Percentiles rank a stretch among this genome's conserved stretches.
Conservation (phyloP, 2,113 vertebrate genomes). For the Rhipidura dahli region DNA sequence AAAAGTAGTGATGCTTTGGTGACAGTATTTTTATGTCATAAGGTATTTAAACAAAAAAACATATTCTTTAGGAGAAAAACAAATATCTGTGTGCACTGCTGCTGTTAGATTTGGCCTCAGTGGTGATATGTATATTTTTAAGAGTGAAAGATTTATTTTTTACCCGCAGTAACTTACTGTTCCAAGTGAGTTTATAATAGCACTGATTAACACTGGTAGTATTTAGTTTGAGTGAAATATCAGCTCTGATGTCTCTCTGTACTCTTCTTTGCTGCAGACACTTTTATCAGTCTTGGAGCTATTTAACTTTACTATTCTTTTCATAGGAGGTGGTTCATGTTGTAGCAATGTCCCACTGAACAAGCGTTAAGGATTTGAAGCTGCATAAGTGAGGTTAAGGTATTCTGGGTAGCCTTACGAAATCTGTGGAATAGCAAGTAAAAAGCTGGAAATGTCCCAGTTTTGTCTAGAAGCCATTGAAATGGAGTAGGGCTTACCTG, state of each 20-base stretch:
- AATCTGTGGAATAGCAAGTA: background rate
- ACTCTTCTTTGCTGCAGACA: background rate
- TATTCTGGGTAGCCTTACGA: background rate
- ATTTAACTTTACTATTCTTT: background rate
- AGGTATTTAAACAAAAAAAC: background rate
- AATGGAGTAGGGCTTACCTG: background rate
- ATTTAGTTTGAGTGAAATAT: constrained; percentile 35
- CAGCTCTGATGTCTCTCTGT: background rate
- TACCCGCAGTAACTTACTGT: background rate
- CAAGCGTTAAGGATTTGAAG: background rate
- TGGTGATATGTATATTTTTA: background rate
- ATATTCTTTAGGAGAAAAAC: background rate
- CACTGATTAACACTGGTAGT: constrained; percentile 17
- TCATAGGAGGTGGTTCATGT: background rate
- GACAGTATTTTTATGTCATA: background rate
- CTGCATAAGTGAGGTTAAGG: background rate
- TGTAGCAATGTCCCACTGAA: background rate
- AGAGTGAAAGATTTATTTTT: constrained; percentile 24
- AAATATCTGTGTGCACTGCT: background rate
- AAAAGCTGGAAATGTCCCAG: background rate
- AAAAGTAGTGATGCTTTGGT: background rate
- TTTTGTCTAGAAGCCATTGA: background rate
- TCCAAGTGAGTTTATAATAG: constrained; percentile 45
- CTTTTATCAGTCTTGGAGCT: background rate
- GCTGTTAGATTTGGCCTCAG: background rate